Evolutionary conservation across 2,113 vertebrate species (phyloP), one percentile per base, ranked within the genome.

Genomic region (Lophura nycthemera): DNA sequence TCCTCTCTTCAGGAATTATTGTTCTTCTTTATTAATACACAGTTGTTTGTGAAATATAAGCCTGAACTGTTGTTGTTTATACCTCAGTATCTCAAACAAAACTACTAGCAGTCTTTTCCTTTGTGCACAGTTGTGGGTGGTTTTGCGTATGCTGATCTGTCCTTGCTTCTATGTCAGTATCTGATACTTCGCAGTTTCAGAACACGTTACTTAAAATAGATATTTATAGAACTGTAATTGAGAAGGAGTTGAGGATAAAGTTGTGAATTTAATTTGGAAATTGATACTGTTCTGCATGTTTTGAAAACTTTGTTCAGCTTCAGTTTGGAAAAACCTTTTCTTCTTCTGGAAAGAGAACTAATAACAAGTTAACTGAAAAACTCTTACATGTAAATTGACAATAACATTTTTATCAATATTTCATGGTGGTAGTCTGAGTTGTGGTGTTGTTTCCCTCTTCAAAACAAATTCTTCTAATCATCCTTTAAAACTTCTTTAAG

Each of bases 401-500:
- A 22, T 32, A 25, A 42, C 3, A n/a, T 6, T 86, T 83, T 19
- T 47, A 0, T 32, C 43, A 34, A 1, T 64, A 11, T 75, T 90
- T 19, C 24, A 14, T 5, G 77, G 16, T 57, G 73, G 3, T 43
- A 25, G 67, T 82, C 36, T 16, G 21, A 47, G 4, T 65, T 25
- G 22, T 77, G 19, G 12, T 27, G 16, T 8, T 17, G 5, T 65
- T 22, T 67, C 43, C 74, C 19, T 74, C 29, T 47, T 88, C 1
- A 52, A 61, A 76, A 47, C 10, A 57, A 7, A 13, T 19, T 30
- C 2, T 34, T 74, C 16, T 76, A 82, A 70, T 8, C 10, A 0
- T 72, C 11, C 94, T 92, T 88, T 40, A 32, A 54, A 75, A 13
- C 29, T 93, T 81, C 45, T 48, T 94, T 83, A 98, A 98, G 99